Evolutionary conservation across 2,113 vertebrate genomes (phyloP).

Genomic region (Raja brachyura): DNA sequence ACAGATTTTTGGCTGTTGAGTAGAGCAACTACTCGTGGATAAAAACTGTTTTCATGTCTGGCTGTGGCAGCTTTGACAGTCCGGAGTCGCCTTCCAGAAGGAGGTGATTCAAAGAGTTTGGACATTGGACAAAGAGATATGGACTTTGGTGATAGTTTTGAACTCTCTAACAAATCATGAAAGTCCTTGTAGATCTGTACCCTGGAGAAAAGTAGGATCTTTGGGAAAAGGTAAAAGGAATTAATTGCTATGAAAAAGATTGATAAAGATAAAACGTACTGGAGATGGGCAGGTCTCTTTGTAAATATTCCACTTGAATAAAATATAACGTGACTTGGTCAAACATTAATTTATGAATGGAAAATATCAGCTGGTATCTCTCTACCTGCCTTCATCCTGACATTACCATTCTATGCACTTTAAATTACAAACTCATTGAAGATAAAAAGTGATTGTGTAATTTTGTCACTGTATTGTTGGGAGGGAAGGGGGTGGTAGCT

Average conservation of each 20-base stretch:
- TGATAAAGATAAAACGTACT: not conserved
- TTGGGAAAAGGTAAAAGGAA: not conserved
- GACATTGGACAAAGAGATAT: too few relatives aligned
- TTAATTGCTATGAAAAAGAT: not conserved
- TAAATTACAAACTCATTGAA: not conserved
- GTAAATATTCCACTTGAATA: not conserved
- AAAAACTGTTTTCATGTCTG: too few relatives aligned
- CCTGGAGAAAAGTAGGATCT: not conserved
- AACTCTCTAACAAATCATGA: too few relatives aligned
- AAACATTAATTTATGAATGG: not conserved
- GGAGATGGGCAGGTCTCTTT: not conserved
- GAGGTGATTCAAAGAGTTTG: too few relatives aligned
- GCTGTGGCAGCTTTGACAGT: too few relatives aligned
- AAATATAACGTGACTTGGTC: not conserved
- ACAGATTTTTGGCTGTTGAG: too few relatives aligned
- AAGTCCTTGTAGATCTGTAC: not conserved
- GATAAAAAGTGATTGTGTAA: too few relatives aligned
- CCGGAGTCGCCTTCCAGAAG: too few relatives aligned
- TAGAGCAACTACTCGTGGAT: too few relatives aligned
- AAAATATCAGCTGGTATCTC: not conserved
- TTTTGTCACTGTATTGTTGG: too few relatives aligned
- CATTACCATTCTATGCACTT: not conserved
- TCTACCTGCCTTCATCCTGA: not conserved
- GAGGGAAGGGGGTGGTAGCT: too few relatives aligned
- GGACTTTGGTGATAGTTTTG: not conserved